Percentiles rank a stretch among this genome's conserved stretches.
Conservation (phyloP, 2,113 vertebrate species). For the Stomatorhinus ivindoensis region DNA sequence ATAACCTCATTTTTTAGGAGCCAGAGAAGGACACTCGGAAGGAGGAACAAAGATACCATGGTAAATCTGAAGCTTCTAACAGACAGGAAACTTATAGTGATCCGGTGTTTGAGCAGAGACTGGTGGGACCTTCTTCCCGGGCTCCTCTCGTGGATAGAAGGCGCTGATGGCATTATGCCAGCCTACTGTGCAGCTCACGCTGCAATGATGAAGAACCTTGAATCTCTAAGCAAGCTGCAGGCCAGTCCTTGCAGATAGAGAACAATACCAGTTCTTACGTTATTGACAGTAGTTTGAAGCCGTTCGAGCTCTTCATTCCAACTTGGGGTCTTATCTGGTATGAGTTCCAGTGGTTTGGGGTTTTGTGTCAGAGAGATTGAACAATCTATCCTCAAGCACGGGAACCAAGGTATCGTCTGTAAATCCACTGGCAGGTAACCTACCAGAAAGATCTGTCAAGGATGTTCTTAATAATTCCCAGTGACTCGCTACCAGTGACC, state of each 20-base stretch:
- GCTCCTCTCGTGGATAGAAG: background rate
- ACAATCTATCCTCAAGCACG: background rate
- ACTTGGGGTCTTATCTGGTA: background rate
- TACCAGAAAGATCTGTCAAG: background rate
- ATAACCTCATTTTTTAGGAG: background rate
- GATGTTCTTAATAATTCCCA: background rate
- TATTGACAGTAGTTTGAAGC: background rate
- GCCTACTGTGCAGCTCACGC: background rate
- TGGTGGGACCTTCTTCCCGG: background rate
- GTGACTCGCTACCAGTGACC: background rate
- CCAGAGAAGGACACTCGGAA: background rate
- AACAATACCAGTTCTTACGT: background rate
- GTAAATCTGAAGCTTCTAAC: background rate
- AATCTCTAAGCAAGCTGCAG: background rate
- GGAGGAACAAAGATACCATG: background rate
- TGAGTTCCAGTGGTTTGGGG: background rate
- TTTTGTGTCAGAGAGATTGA: background rate
- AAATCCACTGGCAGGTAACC: background rate
- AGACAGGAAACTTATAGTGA: background rate
- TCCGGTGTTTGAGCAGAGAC: background rate
- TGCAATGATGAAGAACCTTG: background rate
- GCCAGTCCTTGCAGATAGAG: background rate
- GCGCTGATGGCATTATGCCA: background rate
- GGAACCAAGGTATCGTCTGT: background rate
- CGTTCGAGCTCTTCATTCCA: background rate